Evolutionary conservation across 2,888 invertebrate genomes (phyloP), one percentile per base, ranked within the genome.

Genomic region (Galeruca laticollis): DNA sequence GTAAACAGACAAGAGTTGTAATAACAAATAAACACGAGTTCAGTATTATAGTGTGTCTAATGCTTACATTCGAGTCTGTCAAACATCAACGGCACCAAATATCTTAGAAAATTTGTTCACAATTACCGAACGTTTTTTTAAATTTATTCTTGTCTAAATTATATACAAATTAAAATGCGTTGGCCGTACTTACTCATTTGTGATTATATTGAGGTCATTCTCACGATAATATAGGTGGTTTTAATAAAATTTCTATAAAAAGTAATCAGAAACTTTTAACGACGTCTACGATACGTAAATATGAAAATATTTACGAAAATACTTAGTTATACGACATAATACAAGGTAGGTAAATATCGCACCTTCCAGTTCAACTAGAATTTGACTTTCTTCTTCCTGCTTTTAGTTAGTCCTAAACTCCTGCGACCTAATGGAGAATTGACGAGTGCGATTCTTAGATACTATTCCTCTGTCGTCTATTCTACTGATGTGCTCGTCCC

Each of bases 31-130:
- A 71, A 70, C 57, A 70, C 54, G 47, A 51, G 60, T 68, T 66
- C 51, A 47, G 66, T 70, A 70, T 70, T 66, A 68, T 70, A 51
- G 33, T 37, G 68, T 70, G 65, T 63, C 67, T 68, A 65, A 37
- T 69, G 70, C 66, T 73, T 71, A 72, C 69, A 61, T 65, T 66
- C 47, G 51, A 64, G 69, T 73, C 73, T 73, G 73, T 73, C 73
- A 69, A 69, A 65, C 69, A 73, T 71, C 73, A 67, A 71, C 67
- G 26, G 60, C 69, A 71, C 64, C 70, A 71, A 71, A 73, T 71
- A 64, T 71, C 67, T 70, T 71, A 56, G 70, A 49, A 51, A 68
- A 70, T 43, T 70, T 67, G 68, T 73, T 73, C 71, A 69, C 73
- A 68, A 64, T 59, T 73, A 56, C 70, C 62, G 62, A 63, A 66